Evolutionary conservation across 2,113 vertebrate genomes (phyloP).

Genomic region (Spea multiplicata): DNA sequence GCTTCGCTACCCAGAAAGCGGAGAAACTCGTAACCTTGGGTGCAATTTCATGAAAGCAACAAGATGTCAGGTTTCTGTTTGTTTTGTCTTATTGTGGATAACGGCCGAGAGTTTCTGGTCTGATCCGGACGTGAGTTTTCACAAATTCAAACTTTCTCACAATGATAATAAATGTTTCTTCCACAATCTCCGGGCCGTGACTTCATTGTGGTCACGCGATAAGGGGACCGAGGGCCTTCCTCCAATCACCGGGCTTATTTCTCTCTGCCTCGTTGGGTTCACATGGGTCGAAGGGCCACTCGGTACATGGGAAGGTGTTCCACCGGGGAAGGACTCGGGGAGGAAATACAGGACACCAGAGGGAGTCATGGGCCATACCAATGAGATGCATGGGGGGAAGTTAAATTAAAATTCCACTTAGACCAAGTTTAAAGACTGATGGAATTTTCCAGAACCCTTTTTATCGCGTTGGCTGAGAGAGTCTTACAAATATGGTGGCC

Average conservation of each 20-base stretch:
- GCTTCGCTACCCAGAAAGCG: background rate
- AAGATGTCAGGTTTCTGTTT: conserved; percentile 33
- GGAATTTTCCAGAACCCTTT: too few species aligned
- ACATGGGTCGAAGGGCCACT: background rate
- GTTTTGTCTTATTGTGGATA: conserved; percentile 34
- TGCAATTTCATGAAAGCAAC: conserved; percentile 9
- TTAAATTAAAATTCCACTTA: too few species aligned
- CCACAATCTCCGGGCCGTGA: conserved; percentile 3
- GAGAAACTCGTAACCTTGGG: conserved; percentile 48
- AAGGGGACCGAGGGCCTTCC: background rate
- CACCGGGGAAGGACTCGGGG: too few species aligned
- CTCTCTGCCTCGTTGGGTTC: background rate
- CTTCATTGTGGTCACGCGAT: background rate
- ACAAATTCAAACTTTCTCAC: conserved; percentile 40
- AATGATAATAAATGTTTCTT: conserved; percentile 38
- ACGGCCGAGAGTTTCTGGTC: background rate
- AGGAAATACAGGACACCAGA: too few species aligned
- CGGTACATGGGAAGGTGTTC: too few species aligned
- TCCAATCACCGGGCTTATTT: background rate
- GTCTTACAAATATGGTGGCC: too few species aligned
- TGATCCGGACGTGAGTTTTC: conserved; percentile 8
- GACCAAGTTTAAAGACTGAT: too few species aligned
- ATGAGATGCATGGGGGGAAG: too few species aligned
- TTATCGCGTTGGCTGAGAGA: too few species aligned
- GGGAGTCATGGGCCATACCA: too few species aligned